Base-by-base conservation (phyloP, 2,888 invertebrate genomes). In the Bombyx huttoni region DNA sequence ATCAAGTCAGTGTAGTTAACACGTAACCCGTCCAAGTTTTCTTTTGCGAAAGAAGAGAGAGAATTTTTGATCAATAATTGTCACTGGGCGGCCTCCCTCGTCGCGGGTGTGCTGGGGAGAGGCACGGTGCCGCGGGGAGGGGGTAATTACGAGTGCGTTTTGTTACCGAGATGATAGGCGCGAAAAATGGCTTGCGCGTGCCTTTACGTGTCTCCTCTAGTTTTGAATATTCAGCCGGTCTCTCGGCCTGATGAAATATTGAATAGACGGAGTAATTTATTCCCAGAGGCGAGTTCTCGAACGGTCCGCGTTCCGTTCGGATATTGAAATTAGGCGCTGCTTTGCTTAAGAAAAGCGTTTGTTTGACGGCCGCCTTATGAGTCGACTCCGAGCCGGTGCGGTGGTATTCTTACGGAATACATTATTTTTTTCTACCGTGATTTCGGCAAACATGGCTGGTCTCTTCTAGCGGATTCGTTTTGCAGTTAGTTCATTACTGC, bases 11-110 rank as follows among this genome's bases (percentile, higher is more conserved):
- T 73, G 67, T 75, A 75, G 84, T 79, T 80, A 79, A 83, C 86
- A 87, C 88, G 83, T 87, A 88, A 88, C 88, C 87, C 88, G 88
- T 88, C 88, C 88, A 87, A 88, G 88, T 88, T 88, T 88, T 87
- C 88, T 88, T 88, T 88, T 87, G 87, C 88, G 86, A 88, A 88
- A 88, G 88, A 88, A 88, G 88, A 89, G 90, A 90, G 90, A 90
- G 90, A 91, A 90, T 91, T 90, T 90, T 90, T 90, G 91, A 91
- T 91, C 91, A 90, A 91, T 91, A 91, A 91, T 91, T 91, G 91
- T 91, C 91, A 91, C 90, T 90, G 90, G 88, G 88, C 85, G 87
- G 85, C 78, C 74, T 76, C 68, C 65, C 69, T 69, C 70, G 60
- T 59, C 59, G 60, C 57, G 56, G 55, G 59, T 57, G 56, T 59